phyloP scores from a whole-genome alignment of 2,888 invertebrate genomes.

The Sceliomorpha sp. region DNA sequence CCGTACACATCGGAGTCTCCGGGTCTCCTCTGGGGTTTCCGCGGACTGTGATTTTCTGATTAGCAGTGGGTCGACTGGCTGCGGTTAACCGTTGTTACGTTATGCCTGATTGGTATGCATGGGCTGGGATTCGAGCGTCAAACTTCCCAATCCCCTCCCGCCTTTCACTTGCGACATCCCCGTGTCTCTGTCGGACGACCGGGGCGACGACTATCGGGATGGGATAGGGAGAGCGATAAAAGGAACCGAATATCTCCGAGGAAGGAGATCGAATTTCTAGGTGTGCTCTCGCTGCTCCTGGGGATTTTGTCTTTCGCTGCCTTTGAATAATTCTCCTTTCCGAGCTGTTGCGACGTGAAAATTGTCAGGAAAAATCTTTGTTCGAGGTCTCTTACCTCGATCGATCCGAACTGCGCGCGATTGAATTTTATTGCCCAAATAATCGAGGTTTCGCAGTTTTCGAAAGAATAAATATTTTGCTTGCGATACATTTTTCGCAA shows the following conservation, averaged over 20 bases:
- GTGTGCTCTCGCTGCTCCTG: constrained; percentile 19
- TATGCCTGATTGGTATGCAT: constrained; percentile 79
- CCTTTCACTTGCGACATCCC: constrained; percentile 17
- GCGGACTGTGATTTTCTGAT: constrained; percentile 79
- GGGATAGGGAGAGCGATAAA: constrained; percentile 35
- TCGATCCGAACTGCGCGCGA: background rate
- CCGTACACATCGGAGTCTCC: constrained; percentile 20
- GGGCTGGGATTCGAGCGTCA: constrained; percentile 76
- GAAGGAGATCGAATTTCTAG: constrained; percentile 45
- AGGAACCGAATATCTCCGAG: constrained; percentile 39
- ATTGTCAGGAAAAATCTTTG: constrained; percentile 18
- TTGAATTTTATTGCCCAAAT: too few relatives aligned
- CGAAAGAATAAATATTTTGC: too few relatives aligned
- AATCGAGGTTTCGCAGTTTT: too few relatives aligned
- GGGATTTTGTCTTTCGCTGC: constrained; percentile 13
- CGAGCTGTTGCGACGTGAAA: constrained; percentile 16
- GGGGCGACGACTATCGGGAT: too few relatives aligned
- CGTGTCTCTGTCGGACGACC: constrained; percentile 7
- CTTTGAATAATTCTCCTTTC: constrained; percentile 33
- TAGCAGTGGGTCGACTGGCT: constrained; percentile 78
- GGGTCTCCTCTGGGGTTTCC: constrained; percentile 71
- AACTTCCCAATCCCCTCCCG: constrained; percentile 48
- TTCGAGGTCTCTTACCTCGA: constrained; percentile 4
- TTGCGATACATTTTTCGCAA: too few relatives aligned
- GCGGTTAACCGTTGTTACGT: constrained; percentile 80